Base-by-base conservation (phyloP, 1,140 invertebrate species). In the Musca vetustissima region DNA sequence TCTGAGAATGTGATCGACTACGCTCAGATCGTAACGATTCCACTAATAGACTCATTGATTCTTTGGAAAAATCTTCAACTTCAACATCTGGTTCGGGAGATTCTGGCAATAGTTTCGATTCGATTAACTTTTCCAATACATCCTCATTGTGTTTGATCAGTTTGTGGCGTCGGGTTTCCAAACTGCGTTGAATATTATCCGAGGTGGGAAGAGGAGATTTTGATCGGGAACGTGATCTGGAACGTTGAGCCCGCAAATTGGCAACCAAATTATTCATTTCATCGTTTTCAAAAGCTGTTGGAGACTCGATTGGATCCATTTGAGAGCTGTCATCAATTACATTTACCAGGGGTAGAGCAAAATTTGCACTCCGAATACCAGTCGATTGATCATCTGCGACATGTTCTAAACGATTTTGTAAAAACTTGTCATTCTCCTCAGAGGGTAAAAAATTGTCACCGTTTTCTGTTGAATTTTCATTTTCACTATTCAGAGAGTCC, bases 81-180 rank as follows among this genome's bases (percentile, higher is more conserved):
- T 69, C 19, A 19, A 43, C 32, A 22, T 25, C 59, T 1, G 15
- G 13, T 7, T 19, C 19, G 8, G 19, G 47, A 13, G 14, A 17
- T 6, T 67, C 49, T 17, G 50, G 17, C 7, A 64, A 25, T 50
- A 49, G 7, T 21, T 43, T 36, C 7, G 68, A 48, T 43, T 72
- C 67, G 1, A 69, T 69, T 0, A 80, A 69, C 67, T 75, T 73
- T 28, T 78, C 78, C 7, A 73, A 65, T 2, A 80, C 15, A 9
- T 80, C 75, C 50, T 80, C 78, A 17, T 80, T 80, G 6, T 80
- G 78, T 21, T 71, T 68, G 8, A 77, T 80, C 17, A 75, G 72
- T 47, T 73, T 80, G 0, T 65, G 52, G 1, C 78, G 68, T 0
- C 78, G 53, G 3, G 65, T 72, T 36, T 80, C 76, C 47, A 80